These are phyloP conservation scores for Sinocyclocheilus rhinocerous DNA, from an alignment of 2,113 vertebrate genomes.

Conservation along the genomic window DNA sequence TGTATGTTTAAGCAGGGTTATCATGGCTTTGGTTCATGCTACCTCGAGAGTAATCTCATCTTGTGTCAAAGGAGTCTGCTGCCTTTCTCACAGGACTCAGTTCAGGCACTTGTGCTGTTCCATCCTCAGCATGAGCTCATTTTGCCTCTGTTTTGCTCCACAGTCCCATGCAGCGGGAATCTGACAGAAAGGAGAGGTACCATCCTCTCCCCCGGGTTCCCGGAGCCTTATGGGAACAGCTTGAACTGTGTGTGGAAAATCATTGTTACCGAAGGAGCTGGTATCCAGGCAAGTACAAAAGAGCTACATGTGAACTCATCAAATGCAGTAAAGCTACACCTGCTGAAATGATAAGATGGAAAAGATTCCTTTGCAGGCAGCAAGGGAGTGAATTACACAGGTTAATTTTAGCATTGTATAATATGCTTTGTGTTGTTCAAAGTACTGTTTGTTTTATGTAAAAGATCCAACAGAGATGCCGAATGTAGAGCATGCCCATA, in stretches of 20 bases:
- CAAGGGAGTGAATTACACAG: slow-evolving; percentile 29
- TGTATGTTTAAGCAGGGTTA: slow-evolving; percentile 21
- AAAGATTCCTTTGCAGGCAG: slow-evolving; percentile 35
- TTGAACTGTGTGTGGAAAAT: slow-evolving; percentile 98
- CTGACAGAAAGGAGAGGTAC: slow-evolving; percentile 95
- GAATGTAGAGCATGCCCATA: background rate
- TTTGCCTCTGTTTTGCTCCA: slow-evolving; percentile 52
- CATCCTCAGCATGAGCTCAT: background rate
- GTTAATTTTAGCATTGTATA: slow-evolving; percentile 42
- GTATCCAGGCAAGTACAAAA: slow-evolving; percentile 87
- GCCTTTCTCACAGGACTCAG: slow-evolving; percentile 3
- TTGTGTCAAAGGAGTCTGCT: slow-evolving; percentile 1
- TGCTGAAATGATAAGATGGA: slow-evolving; percentile 29
- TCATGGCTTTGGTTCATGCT: background rate
- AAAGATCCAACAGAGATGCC: background rate
- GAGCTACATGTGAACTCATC: slow-evolving; percentile 23
- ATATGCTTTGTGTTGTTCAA: background rate
- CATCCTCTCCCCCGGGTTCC: slow-evolving; percentile 92
- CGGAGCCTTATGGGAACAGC: slow-evolving; percentile 96
- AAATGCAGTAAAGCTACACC: slow-evolving; percentile 36
- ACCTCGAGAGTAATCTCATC: background rate
- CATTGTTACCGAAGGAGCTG: slow-evolving; percentile 92
- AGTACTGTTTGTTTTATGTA: slow-evolving; percentile 25
- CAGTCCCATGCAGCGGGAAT: slow-evolving; percentile 96
- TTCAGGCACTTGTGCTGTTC: background rate